phyloP scores from a whole-genome alignment of 2,113 vertebrate genomes.

The Planiliza haematocheilus region DNA sequence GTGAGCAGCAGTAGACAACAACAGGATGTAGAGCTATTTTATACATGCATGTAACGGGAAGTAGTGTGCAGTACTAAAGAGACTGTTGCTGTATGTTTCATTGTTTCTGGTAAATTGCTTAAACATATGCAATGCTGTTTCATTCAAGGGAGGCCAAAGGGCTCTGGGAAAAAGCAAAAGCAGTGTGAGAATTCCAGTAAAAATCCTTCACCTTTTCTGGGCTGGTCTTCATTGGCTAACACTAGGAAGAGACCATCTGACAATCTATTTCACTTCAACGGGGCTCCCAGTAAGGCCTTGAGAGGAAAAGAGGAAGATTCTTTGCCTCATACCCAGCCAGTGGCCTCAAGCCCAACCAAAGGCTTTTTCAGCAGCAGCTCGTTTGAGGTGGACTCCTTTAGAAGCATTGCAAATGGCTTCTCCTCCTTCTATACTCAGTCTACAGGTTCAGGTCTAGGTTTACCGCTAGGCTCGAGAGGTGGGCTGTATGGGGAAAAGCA shows the following conservation, averaged over 20 bases:
- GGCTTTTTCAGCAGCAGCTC: slow-evolving; percentile 91
- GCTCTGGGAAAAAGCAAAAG: slow-evolving; percentile 86
- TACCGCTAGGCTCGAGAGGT: slow-evolving; percentile 82
- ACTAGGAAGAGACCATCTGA: slow-evolving; percentile 85
- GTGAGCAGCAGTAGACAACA: background rate
- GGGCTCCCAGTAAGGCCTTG: slow-evolving; percentile 83
- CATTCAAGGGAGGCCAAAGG: slow-evolving; percentile 81
- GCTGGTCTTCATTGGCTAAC: slow-evolving; percentile 87
- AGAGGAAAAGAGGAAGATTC: slow-evolving; percentile 85
- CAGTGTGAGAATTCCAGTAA: slow-evolving; percentile 80
- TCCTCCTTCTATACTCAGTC: slow-evolving; percentile 86
- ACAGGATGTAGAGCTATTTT: background rate
- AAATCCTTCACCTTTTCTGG: slow-evolving; percentile 84
- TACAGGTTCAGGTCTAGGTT: slow-evolving; percentile 80
- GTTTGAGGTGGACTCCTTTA: slow-evolving; percentile 95
- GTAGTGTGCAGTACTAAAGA: background rate
- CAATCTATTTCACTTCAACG: slow-evolving; percentile 92
- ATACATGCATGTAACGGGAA: too few species aligned
- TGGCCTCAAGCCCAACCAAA: slow-evolving; percentile 77
- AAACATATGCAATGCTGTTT: slow-evolving; percentile 17
- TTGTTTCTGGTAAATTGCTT: background rate
- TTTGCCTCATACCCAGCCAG: slow-evolving; percentile 69
- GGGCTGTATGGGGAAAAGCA: slow-evolving; percentile 86
- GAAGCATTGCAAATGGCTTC: slow-evolving; percentile 95
- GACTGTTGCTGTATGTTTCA: background rate